Base-by-base conservation (phyloP, 2,888 invertebrate species). In the Nomada ruficornis region DNA sequence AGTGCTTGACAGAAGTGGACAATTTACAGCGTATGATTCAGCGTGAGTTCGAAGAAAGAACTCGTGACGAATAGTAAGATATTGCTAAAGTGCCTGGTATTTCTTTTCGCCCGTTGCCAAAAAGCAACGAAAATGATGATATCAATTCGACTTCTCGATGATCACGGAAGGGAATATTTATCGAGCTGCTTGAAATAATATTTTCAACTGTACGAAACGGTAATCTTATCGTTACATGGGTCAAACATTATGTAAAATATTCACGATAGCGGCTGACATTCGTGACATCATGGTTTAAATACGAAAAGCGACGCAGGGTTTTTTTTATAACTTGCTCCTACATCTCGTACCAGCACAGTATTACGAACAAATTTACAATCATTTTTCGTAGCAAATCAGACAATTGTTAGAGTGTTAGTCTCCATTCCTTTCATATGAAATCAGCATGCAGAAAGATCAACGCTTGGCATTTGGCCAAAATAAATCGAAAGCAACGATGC, bases 21-120 rank as follows among this genome's bases (percentile, higher is more conserved):
- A 82, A 75, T 83, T 81, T 83, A 80, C 81, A 70, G 67, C 57
- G 63, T 69, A 55, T 87, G 88, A 87, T 84, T 88, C 88, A 87
- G 68, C 77, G 68, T n/a, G 36, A 70, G 52, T 79, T 70, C 73
- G 78, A 70, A 52, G 85, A 85, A 84, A 77, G 77, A 70, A 85
- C 79, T 79, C 73, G 80, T 68, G 63, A 76, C 55, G 73, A 73
- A 83, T 82, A 29, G 60, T 44, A 62, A 82, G 62, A 69, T 72
- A 82, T 55, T 20, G 54, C 55, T 44, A 77, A 52, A 26, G 18
- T n/a, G 23, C 36, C 44, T 18, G 23, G 13, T 13, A 10, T 54
- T 47, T 44, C 15, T 64, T 65, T 54, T 20, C 13, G 1, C 23
- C 20, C 42, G 13, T 4, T 55, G 13, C 18, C 55, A 44, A 67